Percentiles rank a stretch among this genome's conserved stretches.
Evolutionary conservation across 2,113 vertebrate genomes (phyloP).

Genomic region (Scortum barcoo): DNA sequence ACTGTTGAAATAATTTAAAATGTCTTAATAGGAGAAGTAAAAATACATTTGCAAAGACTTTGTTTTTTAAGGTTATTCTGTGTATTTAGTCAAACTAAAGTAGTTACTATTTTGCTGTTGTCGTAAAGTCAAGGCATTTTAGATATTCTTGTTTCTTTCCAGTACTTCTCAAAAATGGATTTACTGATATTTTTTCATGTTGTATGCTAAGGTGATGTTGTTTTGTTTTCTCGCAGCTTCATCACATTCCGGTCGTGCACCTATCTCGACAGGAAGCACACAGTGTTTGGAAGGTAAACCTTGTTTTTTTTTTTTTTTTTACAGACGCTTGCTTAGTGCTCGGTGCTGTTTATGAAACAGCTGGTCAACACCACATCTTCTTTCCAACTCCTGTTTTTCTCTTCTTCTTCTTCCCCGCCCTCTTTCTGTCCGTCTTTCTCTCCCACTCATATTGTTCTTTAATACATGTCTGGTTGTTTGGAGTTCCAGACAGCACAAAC

Average conservation of each 20-base stretch:
- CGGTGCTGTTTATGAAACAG: background rate
- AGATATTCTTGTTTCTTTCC: background rate
- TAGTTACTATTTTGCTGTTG: background rate
- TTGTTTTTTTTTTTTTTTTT: background rate
- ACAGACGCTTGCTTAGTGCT: constrained; percentile 13
- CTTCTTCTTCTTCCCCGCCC: background rate
- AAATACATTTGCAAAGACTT: background rate
- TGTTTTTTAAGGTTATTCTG: background rate
- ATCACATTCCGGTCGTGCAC: constrained; percentile 97
- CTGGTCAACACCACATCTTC: background rate
- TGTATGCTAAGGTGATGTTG: background rate
- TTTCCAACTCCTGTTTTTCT: background rate
- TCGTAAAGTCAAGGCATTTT: background rate
- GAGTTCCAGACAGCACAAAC: background rate
- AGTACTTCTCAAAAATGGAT: background rate
- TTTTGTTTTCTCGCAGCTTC: constrained; percentile 84
- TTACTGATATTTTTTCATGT: background rate
- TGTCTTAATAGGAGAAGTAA: too few species aligned
- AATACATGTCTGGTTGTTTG: background rate
- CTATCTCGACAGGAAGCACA: constrained; percentile 96
- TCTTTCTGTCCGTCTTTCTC: background rate
- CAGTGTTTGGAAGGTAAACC: constrained; percentile 94
- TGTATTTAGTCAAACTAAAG: background rate
- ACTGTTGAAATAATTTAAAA: too few species aligned
- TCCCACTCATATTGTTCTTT: constrained; percentile 9